Base-by-base conservation (phyloP, 2,797 vertebrate genomes). In the Falco columbarius region DNA sequence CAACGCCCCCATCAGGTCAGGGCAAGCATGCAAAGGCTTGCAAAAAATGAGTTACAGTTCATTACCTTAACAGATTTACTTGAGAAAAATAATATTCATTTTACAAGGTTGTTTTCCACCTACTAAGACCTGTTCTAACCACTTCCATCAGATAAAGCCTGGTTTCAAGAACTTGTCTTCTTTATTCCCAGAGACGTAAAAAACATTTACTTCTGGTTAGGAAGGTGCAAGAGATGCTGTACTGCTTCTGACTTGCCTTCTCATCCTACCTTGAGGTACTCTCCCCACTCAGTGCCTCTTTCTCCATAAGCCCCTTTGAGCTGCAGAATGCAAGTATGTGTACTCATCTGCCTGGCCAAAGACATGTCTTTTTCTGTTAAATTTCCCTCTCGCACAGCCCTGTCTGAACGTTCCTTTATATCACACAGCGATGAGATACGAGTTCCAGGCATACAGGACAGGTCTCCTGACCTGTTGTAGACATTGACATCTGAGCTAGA, bases 401-500 rank as follows among this genome's bases (percentile, higher is more conserved):
- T 67, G 38, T 58, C 30, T 66, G 27, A 85, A 81, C 27, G 26
- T 8, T 17, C 22, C 55, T 91, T 90, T 21, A 0, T 68, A 91
- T 70, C 42, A 66, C 1, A 2, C 26, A 65, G 59, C 14, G 15
- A 74, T 74, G 73, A 81, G 49, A 36, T 75, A 66, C 36, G 42
- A 94, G 55, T 84, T 82, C 93, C 7, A 0, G 36, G 21, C 30
- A 26, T 0, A 3, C 34, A 87, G 65, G 42, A 81, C 75, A 94
- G 32, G 9, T 65, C 67, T 91, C 61, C 88, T 56, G 40, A 85
- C 26, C 55, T 67, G 20, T 1, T 90, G 46, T 7, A 90, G 82
- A 51, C 70, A 38, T 0, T 32, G 66, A 82, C 83, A 92, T 94
- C 81, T 87, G 29, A 93, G 74, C 59, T 87, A 95, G 93, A 91